Evolutionary conservation across 2,797 vertebrate genomes (phyloP).

Genomic region (Distichodus sexfasciatus): DNA sequence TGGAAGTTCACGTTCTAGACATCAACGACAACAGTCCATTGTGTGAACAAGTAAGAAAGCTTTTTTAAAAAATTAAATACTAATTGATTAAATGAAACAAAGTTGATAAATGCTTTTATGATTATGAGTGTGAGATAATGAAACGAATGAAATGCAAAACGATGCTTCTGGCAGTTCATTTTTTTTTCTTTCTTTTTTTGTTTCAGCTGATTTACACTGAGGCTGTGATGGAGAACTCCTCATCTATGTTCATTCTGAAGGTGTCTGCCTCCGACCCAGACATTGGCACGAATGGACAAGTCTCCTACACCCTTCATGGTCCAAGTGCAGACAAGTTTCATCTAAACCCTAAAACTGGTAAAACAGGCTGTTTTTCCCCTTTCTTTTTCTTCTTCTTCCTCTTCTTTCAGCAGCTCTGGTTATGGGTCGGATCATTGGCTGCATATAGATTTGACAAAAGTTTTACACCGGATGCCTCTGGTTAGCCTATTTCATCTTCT

Average conservation of each 20-base stretch:
- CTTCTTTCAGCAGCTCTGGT: slow-evolving; percentile 27
- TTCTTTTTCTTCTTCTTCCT: neutral
- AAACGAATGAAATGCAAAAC: neutral
- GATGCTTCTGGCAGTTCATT: neutral
- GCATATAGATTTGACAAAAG: no score
- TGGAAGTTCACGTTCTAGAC: slow-evolving; percentile 91
- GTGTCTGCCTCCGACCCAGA: slow-evolving; percentile 87
- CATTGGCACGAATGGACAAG: slow-evolving; percentile 84
- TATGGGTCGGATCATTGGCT: slow-evolving; percentile 26
- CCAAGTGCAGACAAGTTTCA: slow-evolving; percentile 86
- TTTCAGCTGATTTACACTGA: slow-evolving; percentile 85
- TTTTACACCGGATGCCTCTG: no score
- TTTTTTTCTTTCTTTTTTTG: neutral
- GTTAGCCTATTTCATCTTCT: no score
- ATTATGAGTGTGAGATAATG: neutral
- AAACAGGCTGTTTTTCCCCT: slow-evolving; percentile 13
- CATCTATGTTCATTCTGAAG: slow-evolving; percentile 81
- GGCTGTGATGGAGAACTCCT: slow-evolving; percentile 85
- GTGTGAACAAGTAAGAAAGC: slow-evolving; percentile 85
- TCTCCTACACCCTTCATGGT: slow-evolving; percentile 89
- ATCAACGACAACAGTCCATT: slow-evolving; percentile 94
- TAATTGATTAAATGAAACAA: neutral
- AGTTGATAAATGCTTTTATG: neutral
- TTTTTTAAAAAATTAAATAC: neutral
- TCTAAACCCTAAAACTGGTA: slow-evolving; percentile 87